Evolutionary conservation across 2,888 invertebrate genomes (phyloP).

Genomic region (Papilio elwesi): DNA sequence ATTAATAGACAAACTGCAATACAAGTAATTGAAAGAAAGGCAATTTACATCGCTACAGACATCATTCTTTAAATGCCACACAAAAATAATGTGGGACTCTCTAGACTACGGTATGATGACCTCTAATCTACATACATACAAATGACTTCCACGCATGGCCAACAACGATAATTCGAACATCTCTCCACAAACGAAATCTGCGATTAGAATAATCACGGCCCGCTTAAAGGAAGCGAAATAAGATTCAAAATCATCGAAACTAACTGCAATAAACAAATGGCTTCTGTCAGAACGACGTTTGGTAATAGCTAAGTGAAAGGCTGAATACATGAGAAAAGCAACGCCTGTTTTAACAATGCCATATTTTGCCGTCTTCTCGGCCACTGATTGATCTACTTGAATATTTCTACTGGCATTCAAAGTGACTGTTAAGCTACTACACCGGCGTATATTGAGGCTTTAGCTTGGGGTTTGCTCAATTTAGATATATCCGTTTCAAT

Average conservation of each 20-base stretch:
- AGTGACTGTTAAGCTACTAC: slow-evolving; percentile 58
- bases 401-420: slow-evolving; percentile 69
- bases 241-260: slow-evolving; percentile 52
- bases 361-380: slow-evolving; percentile 77
- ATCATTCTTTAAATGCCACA: slow-evolving; percentile 64
- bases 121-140: slow-evolving; percentile 81
- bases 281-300: slow-evolving; percentile 59
- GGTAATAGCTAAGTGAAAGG: slow-evolving; percentile 82
- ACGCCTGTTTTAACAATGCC: slow-evolving; percentile 79
- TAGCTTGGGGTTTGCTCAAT: slow-evolving; percentile 32
- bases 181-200: slow-evolving; percentile 43
- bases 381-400: slow-evolving; percentile 78
- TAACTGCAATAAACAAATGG: slow-evolving; percentile 13
- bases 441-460: slow-evolving; percentile 33
- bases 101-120: slow-evolving; percentile 75
- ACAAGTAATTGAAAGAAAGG: slow-evolving; percentile 45
- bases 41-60: slow-evolving; percentile 51
- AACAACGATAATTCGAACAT: slow-evolving; percentile 76
- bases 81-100: slow-evolving; percentile 67
- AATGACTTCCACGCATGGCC: slow-evolving; percentile 80
- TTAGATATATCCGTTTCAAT: slow-evolving; percentile 30
- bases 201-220: slow-evolving; percentile 41
- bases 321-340: slow-evolving; percentile 79
- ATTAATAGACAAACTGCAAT: slow-evolving; percentile 5
- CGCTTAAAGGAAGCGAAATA: slow-evolving; percentile 50